phyloP scores from a whole-genome alignment of 2,888 invertebrate species.

The Argynnis bischoffii region DNA sequence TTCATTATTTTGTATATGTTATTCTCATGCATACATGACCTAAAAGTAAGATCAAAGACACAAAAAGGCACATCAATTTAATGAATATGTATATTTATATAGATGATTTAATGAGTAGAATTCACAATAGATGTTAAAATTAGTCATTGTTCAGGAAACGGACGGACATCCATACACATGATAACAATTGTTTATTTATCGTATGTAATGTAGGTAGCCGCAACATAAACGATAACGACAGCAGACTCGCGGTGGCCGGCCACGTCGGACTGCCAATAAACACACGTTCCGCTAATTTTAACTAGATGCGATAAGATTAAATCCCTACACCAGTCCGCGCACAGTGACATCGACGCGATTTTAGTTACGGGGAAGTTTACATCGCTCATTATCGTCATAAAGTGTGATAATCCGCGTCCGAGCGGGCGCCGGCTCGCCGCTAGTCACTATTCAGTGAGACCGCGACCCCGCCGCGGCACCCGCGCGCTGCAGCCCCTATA shows the following conservation, averaged over 20 bases:
- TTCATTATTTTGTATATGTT: no score
- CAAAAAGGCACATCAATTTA: neutral
- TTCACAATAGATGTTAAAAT: constrained; percentile 39
- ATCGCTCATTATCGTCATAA: constrained; percentile 66
- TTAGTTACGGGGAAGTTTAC: constrained; percentile 63
- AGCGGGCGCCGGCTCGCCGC: constrained; percentile 44
- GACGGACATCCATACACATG: constrained; percentile 48
- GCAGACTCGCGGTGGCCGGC: constrained; percentile 55
- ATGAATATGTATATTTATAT: constrained; percentile 25
- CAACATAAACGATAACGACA: constrained; percentile 56
- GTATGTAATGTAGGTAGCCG: constrained; percentile 59
- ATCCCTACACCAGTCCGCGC: constrained; percentile 52
- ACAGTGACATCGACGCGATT: constrained; percentile 54
- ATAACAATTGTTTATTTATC: constrained; percentile 65
- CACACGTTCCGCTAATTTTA: constrained; percentile 54
- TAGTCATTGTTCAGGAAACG: constrained; percentile 27
- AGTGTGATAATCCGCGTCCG: constrained; percentile 63
- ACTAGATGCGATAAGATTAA: constrained; percentile 63
- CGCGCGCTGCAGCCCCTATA: constrained; percentile 47
- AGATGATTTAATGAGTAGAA: constrained; percentile 27
- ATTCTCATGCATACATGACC: neutral
- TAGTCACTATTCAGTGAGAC: constrained; percentile 48
- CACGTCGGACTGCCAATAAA: constrained; percentile 49
- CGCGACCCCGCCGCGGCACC: constrained; percentile 47
- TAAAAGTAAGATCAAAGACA: neutral